These are phyloP conservation scores for Platichthys stellatus DNA, from an alignment of 2,113 vertebrate genomes.

Conservation along the genomic window DNA sequence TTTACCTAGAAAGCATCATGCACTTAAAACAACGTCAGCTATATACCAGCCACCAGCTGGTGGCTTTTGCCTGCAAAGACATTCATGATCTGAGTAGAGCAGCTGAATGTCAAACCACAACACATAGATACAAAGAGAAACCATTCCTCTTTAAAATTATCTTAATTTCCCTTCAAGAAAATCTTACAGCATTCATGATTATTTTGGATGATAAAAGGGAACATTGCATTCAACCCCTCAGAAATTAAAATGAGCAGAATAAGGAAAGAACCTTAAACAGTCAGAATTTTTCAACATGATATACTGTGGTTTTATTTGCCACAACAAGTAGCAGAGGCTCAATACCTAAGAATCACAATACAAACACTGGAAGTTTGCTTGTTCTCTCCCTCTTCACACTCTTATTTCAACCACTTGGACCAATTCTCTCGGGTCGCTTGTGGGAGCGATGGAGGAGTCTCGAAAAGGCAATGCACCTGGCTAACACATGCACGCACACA, in stretches of 20 bases:
- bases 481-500: conserved; percentile 7
- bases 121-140: conserved; percentile 15
- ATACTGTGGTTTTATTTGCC: no score
- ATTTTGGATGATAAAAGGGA: no score
- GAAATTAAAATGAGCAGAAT: no score
- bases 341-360: conserved; percentile 1
- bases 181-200: no score
- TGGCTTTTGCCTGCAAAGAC: conserved; percentile 13
- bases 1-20: conserved; percentile 21
- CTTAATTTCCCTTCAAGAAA: no score
- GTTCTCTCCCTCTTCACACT: neutral
- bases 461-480: conserved; percentile 2
- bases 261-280: no score
- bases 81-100: conserved; percentile 31
- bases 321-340: neutral
- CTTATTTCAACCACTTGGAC: conserved; percentile 46
- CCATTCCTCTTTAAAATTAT: neutral
- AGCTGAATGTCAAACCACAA: conserved; percentile 39
- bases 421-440: conserved; percentile 29
- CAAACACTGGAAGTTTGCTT: neutral
- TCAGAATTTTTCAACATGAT: no score
- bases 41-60: conserved; percentile 28
- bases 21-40: conserved; percentile 42
- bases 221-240: no score
- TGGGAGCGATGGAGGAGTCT: conserved; percentile 12